Base-by-base conservation (phyloP, 1,140 invertebrate genomes). In the Hermatobates lingyangjiaoensis region DNA sequence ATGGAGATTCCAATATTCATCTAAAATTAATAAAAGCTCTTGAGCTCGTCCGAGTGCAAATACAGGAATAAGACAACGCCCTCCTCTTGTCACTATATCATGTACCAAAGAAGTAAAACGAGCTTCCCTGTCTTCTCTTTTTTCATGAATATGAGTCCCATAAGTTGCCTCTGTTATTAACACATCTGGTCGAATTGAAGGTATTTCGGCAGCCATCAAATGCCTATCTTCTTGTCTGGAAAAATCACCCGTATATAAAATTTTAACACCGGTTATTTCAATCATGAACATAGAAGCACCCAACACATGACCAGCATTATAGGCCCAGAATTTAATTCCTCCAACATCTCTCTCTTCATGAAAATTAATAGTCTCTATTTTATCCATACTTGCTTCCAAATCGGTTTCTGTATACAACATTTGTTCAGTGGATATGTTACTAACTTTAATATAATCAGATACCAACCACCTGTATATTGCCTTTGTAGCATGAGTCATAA, bases 241-340 rank as follows among this genome's bases (percentile, higher is more conserved):
- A 66, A 98, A 99, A 63, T 99, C 96, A 0, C 96, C 96, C 0
- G 96, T 98, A 62, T 98, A 98, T 1, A 98, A 67, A 50, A 83
- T 80, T 71, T 92, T 91, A 15, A 95, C 87, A 25, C 92, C 95
- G 48, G 94, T 95, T 56, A 99, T 98, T 75, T 99, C 95, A 51
- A 99, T 93, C 91, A 98, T 97, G 63, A 99, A 99, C 95, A 99
- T 99, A 25, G 94, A 94, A 5, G 96, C 96, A 0, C 96, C 96
- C 0, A 99, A 68, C 0, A 99, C 96, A 68, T 99, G 96, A 0
- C 96, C 96, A 1, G 92, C 96, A 67, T 96, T 94, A 66, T 98
- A 99, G 1, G 92, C 92, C 87, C 94, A 98, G 68, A 99, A 96
- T 60, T 88, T 83, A 0, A 97, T 83, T 3, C 96, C 96, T 60